Evolutionary conservation across 2,888 invertebrate genomes (phyloP).

Genomic region (Cephus rjabovi): DNA sequence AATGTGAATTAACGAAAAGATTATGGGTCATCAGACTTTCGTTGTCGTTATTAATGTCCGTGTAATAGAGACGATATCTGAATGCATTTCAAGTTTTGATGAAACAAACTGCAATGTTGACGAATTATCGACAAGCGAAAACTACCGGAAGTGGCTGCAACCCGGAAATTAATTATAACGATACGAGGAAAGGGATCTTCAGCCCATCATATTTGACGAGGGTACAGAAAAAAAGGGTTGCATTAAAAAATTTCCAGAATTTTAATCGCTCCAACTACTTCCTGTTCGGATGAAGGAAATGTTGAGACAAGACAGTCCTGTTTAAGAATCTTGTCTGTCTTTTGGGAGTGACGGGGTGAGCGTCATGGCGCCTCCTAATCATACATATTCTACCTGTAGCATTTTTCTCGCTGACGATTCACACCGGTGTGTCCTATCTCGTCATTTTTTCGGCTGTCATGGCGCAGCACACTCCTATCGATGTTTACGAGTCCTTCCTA

Average conservation of each 20-base stretch:
- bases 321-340: neutral
- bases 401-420: slow-evolving; percentile 5
- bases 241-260: neutral
- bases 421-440: slow-evolving; percentile 17
- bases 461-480: slow-evolving; percentile 20
- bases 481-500: slow-evolving; percentile 28
- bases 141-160: too few species aligned
- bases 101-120: neutral
- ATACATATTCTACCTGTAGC: slow-evolving; percentile 5
- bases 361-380: slow-evolving; percentile 23
- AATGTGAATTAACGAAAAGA: neutral
- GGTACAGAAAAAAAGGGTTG: neutral
- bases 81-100: neutral
- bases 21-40: neutral
- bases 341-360: neutral
- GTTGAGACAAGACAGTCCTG: neutral
- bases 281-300: neutral
- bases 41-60: neutral
- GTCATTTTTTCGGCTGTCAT: slow-evolving; percentile 29
- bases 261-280: neutral
- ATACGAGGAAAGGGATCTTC: neutral
- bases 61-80: neutral
- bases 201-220: neutral
- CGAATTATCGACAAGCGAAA: neutral
- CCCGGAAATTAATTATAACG: too few species aligned